Evolutionary conservation across 2,113 vertebrate species (phyloP), one percentile per base, ranked within the genome.

Genomic region (Rhipidura dahli): DNA sequence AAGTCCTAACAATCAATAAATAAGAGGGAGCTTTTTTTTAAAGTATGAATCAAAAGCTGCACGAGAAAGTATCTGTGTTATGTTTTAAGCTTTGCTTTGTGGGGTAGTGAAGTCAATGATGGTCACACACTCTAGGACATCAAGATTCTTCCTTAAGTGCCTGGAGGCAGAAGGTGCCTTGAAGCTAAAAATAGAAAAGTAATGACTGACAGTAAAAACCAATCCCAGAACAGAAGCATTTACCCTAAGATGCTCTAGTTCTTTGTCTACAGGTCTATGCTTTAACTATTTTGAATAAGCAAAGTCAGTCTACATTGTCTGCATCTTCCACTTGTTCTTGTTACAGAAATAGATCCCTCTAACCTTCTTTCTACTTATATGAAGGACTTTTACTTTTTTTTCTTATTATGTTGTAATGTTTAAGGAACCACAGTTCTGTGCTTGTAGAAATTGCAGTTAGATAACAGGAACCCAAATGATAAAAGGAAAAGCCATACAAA

Each of bases 281-380:
- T 94, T 86, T 83, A 83, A 61, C 37, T 53, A 28, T 72, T 50
- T 65, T 90, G 80, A 87, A 81, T 93, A 91, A 78, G 45, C 90
- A 93, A 90, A 83, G 80, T 87, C 90, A 90, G 61, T 47, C 81
- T 84, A 59, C 31, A 91, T 75, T 76, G 37, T 94, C 73, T 61
- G 84, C 65, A 91, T 92, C 57, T 50, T 97, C 90, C 93, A 96
- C 92, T 94, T 93, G 42, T 84, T 97, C 90, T 94, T 94, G 75
- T 84, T 93, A 77, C 78, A 96, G 95, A 97, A 97, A 96, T 92
- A 87, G 79, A 85, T 91, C 92, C 84, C 80, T 83, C 85, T 70
- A 96, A 89, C 83, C 84, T 96, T 94, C 81, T 85, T 90, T 92
- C 66, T 57, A 87, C 93, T 93, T 87, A 94, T 96, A 94, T 42